Evolutionary conservation across 35 echinoderm and acorn worm genomes (phyloP).

Genomic region (Acanthaster planci): DNA sequence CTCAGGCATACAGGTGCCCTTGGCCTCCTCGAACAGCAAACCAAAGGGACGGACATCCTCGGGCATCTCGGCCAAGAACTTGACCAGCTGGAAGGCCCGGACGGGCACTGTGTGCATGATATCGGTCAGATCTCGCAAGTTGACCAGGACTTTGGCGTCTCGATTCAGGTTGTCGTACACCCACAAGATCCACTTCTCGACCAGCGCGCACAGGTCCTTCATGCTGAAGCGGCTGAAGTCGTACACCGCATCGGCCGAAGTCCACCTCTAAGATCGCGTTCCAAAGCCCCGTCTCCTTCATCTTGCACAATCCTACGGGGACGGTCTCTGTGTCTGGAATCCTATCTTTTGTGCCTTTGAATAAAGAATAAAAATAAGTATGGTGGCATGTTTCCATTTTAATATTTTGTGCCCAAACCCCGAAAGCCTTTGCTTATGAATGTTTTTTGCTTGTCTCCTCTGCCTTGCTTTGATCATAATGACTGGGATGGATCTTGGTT

Average conservation of each 20-base stretch:
- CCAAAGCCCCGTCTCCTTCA: constrained; percentile 29
- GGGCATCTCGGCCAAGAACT: constrained; percentile 49
- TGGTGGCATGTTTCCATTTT: too few species aligned
- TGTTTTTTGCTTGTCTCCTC: too few species aligned
- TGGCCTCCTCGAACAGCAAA: constrained; percentile 50
- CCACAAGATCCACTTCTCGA: constrained; percentile 51
- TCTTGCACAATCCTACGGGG: constrained; percentile 45
- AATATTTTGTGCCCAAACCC: too few species aligned
- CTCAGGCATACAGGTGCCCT: constrained; percentile 36
- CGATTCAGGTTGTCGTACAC: constrained; percentile 30
- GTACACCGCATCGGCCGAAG: constrained; percentile 38
- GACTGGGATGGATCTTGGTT: too few species aligned
- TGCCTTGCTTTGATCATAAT: too few species aligned
- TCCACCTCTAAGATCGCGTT: constrained; percentile 60
- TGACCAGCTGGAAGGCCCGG: constrained; percentile 35
- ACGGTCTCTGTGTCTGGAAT: constrained; percentile 46
- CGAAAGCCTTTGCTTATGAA: too few species aligned
- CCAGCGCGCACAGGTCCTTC: constrained; percentile 12
- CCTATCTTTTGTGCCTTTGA: constrained; percentile 24
- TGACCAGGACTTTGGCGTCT: constrained; percentile 42
- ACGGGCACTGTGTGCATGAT: constrained; percentile 40
- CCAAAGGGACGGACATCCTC: constrained; percentile 33
- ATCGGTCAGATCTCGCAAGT: constrained; percentile 49
- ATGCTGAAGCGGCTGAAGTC: constrained; percentile 55
- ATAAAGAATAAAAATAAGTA: neutral